These are phyloP conservation scores for Menidia beryllina DNA, from an alignment of 2,113 vertebrate genomes.

Conservation along the genomic window DNA sequence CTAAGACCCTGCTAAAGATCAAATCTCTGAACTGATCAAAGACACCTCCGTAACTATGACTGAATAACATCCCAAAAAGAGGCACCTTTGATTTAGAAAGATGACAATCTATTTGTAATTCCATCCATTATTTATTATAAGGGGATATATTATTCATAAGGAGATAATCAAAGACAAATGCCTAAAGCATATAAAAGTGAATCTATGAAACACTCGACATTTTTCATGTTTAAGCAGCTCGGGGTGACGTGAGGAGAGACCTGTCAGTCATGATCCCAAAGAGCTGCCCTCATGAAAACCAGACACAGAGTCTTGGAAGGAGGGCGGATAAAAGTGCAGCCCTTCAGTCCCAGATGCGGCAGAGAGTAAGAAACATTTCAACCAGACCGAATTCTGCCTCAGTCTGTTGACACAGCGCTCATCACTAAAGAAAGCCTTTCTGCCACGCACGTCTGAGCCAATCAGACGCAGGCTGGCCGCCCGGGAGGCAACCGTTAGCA, in stretches of 20 bases:
- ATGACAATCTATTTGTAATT: not conserved
- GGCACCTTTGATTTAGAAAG: not conserved
- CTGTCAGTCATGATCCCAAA: not conserved
- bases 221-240: not conserved
- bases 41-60: too few relatives aligned
- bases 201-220: not conserved
- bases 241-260: not conserved
- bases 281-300: not conserved
- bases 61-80: not conserved
- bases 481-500: too few relatives aligned
- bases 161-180: not conserved
- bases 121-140: not conserved
- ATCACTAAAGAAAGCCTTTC: not conserved
- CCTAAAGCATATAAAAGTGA: not conserved
- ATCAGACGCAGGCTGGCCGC: too few relatives aligned
- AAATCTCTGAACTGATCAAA: too few relatives aligned
- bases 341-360: not conserved
- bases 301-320: not conserved
- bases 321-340: not conserved
- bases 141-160: slow-evolving; percentile 5
- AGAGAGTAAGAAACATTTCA: not conserved
- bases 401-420: not conserved
- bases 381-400: not conserved
- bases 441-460: too few relatives aligned
- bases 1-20: too few relatives aligned